Evolutionary conservation across 2,113 vertebrate genomes (phyloP).

Genomic region (Riparia riparia): DNA sequence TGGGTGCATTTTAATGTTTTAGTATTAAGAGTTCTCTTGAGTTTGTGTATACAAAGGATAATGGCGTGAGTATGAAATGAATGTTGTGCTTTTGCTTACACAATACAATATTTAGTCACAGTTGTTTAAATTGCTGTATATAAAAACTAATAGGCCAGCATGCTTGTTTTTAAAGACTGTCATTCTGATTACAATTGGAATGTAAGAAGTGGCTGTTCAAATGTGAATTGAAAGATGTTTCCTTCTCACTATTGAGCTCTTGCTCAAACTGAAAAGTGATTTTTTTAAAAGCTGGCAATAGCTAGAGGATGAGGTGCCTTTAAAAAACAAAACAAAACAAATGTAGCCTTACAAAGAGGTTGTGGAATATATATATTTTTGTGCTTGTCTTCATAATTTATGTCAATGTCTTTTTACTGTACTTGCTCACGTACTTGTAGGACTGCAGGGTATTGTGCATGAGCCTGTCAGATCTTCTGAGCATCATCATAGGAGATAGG

Average conservation of each 20-base stretch:
- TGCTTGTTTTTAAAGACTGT: constrained; percentile 83
- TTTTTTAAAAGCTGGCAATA: constrained; percentile 73
- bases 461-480: constrained; percentile 68
- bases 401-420: constrained; percentile 75
- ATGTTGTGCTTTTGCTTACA: constrained; percentile 80
- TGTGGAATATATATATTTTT: constrained; percentile 71
- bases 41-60: constrained; percentile 73
- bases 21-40: constrained; percentile 75
- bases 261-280: constrained; percentile 67
- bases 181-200: constrained; percentile 82
- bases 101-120: constrained; percentile 76
- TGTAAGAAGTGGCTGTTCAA: constrained; percentile 82
- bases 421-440: constrained; percentile 70
- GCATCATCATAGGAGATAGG: constrained; percentile 35
- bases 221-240: constrained; percentile 80
- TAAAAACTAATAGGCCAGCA: constrained; percentile 78
- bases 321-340: constrained; percentile 70
- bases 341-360: constrained; percentile 80
- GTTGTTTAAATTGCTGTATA: constrained; percentile 82
- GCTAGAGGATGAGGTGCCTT: constrained; percentile 84
- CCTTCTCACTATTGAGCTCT: constrained; percentile 72
- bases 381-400: constrained; percentile 76
- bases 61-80: constrained; percentile 73
- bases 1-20: constrained; percentile 85
- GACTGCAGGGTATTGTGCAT: constrained; percentile 75